phyloP scores from a whole-genome alignment of 37 sponge, comb jelly and placozoan genomes.

The Ianthella basta region DNA sequence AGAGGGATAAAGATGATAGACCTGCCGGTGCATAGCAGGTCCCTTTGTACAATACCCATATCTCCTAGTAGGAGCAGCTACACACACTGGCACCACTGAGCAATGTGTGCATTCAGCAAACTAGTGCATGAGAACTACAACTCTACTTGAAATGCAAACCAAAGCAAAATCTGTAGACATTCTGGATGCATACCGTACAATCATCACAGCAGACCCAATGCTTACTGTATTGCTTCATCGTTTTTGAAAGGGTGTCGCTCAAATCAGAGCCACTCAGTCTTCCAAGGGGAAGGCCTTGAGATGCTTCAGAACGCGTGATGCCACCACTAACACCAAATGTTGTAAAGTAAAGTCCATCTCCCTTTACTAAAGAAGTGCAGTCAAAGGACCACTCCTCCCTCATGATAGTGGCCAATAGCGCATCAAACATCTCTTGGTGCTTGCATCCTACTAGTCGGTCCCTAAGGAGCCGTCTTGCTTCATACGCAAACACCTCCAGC shows the following conservation, averaged over 20 bases:
- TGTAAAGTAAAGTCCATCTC: slow-evolving; percentile 60
- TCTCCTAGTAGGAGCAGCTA: too few relatives aligned
- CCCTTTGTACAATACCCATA: too few relatives aligned
- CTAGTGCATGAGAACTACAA: too few relatives aligned
- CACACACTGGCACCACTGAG: too few relatives aligned
- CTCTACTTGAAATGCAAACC: too few relatives aligned
- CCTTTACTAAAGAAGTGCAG: slow-evolving; percentile 10
- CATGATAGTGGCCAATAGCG: slow-evolving; percentile 64
- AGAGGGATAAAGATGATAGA: neutral
- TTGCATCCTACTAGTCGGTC: slow-evolving; percentile 75
- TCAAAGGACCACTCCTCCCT: slow-evolving; percentile 82
- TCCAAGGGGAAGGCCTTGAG: slow-evolving; percentile 70
- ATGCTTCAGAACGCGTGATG: slow-evolving; percentile 4
- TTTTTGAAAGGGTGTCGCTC: slow-evolving; percentile 76
- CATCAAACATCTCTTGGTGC: slow-evolving; percentile 64
- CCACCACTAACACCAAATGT: slow-evolving; percentile 65
- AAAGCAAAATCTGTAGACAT: too few relatives aligned
- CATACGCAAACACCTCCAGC: slow-evolving; percentile 88
- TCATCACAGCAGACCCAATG: neutral
- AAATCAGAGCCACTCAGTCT: slow-evolving; percentile 66
- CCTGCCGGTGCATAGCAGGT: too few relatives aligned
- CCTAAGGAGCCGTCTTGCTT: slow-evolving; percentile 84
- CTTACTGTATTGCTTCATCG: slow-evolving; percentile 60
- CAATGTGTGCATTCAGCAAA: too few relatives aligned
- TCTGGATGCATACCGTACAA: too few relatives aligned